phyloP scores from a whole-genome alignment of 2,797 vertebrate genomes.

The Huso huso region DNA sequence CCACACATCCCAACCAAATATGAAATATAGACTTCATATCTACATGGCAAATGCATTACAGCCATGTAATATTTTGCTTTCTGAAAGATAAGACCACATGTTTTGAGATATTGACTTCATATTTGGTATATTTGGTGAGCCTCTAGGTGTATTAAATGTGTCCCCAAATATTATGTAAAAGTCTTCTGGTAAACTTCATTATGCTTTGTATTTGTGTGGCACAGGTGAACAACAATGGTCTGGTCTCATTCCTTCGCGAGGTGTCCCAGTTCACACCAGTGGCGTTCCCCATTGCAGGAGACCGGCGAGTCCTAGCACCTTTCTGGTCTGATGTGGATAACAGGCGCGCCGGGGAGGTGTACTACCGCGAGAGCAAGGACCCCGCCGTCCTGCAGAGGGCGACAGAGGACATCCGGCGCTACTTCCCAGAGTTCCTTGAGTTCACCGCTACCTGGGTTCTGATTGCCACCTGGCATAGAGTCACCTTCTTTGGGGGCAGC shows the following conservation, averaged over 20 bases:
- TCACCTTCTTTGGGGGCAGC: slow-evolving; percentile 93
- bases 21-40: no score
- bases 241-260: slow-evolving; percentile 92
- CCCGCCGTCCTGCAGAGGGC: slow-evolving; percentile 61
- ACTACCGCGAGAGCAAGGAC: slow-evolving; percentile 79
- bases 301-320: slow-evolving; percentile 85
- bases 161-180: no score
- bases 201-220: slow-evolving; percentile 4
- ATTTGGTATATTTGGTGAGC: no score
- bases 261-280: slow-evolving; percentile 95
- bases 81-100: no score
- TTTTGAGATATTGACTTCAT: no score
- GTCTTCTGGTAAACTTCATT: no score
- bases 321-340: slow-evolving; percentile 98
- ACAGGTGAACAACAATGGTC: slow-evolving; percentile 96
- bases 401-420: slow-evolving; percentile 61
- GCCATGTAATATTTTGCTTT: no score
- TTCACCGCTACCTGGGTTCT: slow-evolving; percentile 85
- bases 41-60: no score
- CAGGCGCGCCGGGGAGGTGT: slow-evolving; percentile 74
- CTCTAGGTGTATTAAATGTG: no score
- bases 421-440: slow-evolving; percentile 76
- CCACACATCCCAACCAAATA: no score
- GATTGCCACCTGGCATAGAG: slow-evolving; percentile 82
- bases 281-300: slow-evolving; percentile 91